Base-by-base conservation (phyloP, 1,140 invertebrate genomes). In the Drosophila auraria region DNA sequence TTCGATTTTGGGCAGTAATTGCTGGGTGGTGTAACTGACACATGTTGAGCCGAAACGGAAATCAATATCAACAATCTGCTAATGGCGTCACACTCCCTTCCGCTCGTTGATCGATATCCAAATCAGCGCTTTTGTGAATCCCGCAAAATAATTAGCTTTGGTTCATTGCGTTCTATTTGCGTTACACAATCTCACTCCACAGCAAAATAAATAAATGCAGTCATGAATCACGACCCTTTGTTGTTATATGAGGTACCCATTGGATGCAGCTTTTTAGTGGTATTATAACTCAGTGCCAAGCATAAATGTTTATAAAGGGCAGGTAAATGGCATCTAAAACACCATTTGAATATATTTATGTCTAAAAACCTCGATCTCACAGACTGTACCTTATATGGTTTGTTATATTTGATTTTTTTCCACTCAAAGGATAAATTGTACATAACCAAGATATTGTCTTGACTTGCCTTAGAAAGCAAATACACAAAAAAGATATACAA, bases 71-170 rank as follows among this genome's bases (percentile, higher is more conserved):
- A 20, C 40, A 14, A 57, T 57, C 3, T 20, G 15, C 17, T 14
- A 33, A 20, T 30, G 14, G 45, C 14, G 20, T 50, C 14, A 11
- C 27, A 11, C 42, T 23, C 30, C 30, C 17, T 47, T 45, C n/a
- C 17, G 17, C 27, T 5, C 42, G 2, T 33, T 27, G 1, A 33
- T 33, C 8, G 12, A 14, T 14, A 15, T 1, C 23, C 25, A 7
- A 57, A 3, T 56, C 15, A 17, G 42, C 30, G 15, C n/a, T 45
- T 6, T 15, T 56, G 25, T 36, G 44, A 56, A 27, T 45, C 59
- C 11, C 9, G 11, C 8, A 38, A 69, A 45, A 12, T n/a, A 53
- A 45, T 65, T 65, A 36, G 49, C 27, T 8, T 20, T 14, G 38
- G 3, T 9, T 53, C 27, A 38, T 38, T 70, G 5, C 3, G 7